These are phyloP conservation scores for Neomorphus geoffroyi DNA, from an alignment of 2,797 vertebrate species.

Conservation along the genomic window DNA sequence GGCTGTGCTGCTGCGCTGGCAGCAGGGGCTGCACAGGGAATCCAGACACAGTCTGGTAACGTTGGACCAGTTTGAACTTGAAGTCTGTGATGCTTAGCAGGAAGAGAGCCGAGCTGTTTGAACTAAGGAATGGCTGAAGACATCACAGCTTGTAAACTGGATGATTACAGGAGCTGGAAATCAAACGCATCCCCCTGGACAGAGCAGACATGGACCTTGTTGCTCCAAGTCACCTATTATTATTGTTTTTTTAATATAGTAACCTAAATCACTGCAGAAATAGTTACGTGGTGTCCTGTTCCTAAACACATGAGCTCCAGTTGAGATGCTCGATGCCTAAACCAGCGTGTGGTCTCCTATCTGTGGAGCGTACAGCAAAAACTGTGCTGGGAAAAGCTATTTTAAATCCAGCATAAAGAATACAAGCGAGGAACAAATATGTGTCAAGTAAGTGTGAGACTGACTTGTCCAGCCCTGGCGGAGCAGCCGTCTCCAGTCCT, in stretches of 20 bases:
- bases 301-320: not conserved
- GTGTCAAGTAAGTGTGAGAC: not conserved
- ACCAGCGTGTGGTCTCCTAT: not conserved
- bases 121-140: not conserved
- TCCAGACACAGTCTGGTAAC: not conserved
- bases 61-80: not conserved
- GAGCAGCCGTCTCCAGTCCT: not conserved
- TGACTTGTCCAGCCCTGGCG: not conserved
- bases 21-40: not conserved
- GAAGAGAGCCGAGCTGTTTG: not conserved
- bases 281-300: not conserved
- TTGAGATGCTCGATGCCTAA: not conserved
- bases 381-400: not conserved
- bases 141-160: not conserved
- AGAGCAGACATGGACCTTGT: not conserved
- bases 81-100: not conserved
- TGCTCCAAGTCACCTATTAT: not conserved
- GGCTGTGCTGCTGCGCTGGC: fast-evolving
- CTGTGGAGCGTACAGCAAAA: not conserved
- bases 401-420: not conserved
- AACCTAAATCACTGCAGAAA: not conserved
- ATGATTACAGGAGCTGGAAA: not conserved
- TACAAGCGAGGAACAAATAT: not conserved
- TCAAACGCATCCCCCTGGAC: not conserved
- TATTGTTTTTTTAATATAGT: not conserved